Evolutionary conservation across 2,113 vertebrate species (phyloP).

Genomic region (Pollachius pollachius): DNA sequence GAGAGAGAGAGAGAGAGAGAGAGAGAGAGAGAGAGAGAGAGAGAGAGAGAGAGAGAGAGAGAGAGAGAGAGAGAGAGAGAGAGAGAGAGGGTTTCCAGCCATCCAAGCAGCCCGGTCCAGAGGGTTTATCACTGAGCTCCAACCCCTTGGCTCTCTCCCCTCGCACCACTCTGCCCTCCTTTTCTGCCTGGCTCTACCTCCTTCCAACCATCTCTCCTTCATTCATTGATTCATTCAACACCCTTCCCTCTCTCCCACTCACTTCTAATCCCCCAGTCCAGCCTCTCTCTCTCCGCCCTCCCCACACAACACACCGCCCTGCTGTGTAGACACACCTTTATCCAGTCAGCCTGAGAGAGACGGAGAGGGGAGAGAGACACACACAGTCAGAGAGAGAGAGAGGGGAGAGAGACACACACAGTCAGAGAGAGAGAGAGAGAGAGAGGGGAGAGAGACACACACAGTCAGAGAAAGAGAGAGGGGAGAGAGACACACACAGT

Average conservation of each 20-base stretch:
- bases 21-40: neutral
- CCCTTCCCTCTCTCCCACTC: neutral
- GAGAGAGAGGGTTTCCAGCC: neutral
- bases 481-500: no score
- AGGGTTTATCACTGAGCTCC: slow-evolving; percentile 43
- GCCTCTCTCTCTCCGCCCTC: no score
- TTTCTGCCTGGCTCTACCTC: neutral
- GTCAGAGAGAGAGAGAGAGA: no score
- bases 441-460: no score
- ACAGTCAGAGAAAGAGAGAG: no score
- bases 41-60: neutral
- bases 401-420: no score
- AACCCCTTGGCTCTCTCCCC: slow-evolving; percentile 23
- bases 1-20: neutral
- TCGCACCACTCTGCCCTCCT: neutral
- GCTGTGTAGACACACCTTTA: no score
- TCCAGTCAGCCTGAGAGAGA: no score
- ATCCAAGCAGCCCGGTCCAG: slow-evolving; percentile 35
- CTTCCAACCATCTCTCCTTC: neutral
- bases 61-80: neutral
- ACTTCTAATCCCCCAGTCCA: neutral
- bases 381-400: no score
- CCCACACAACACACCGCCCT: no score
- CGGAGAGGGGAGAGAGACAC: no score
- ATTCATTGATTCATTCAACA: neutral